A percentile compares a stretch with the other conserved stretches of the same genome.
phyloP scores from a whole-genome alignment of 2,113 vertebrate genomes.

The Synchiropus splendidus region DNA sequence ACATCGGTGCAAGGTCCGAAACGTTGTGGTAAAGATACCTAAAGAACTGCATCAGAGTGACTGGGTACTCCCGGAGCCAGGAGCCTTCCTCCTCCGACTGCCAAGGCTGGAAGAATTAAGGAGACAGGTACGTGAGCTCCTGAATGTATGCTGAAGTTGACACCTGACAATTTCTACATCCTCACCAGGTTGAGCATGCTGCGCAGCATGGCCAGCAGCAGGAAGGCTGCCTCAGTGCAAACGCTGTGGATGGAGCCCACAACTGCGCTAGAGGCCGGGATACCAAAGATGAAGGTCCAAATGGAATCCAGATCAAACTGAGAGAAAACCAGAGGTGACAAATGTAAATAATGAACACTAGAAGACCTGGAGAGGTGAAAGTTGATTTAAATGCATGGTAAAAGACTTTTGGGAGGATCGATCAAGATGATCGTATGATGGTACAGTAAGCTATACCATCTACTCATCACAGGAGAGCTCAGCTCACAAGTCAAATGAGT shows the following conservation, averaged over 20 bases:
- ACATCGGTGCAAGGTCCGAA: conserved; percentile 83
- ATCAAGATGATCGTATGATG: too few species aligned
- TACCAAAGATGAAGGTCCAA: conserved; percentile 95
- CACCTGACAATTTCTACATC: neutral
- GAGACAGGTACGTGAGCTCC: neutral
- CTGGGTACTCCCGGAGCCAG: conserved; percentile 94
- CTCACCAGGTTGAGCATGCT: conserved; percentile 98
- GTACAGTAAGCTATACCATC: too few species aligned
- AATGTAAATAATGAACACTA: too few species aligned
- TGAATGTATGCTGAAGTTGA: neutral
- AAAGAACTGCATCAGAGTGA: conserved; percentile 98
- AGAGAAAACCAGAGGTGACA: conserved; percentile 8
- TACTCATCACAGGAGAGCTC: too few species aligned
- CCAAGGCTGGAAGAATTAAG: conserved; percentile 76
- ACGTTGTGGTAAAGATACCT: conserved; percentile 96
- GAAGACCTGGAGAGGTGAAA: too few species aligned
- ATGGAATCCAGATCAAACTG: conserved; percentile 98
- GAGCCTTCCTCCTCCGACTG: conserved; percentile 97
- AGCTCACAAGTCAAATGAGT: too few species aligned
- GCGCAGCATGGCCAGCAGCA: conserved; percentile 90
- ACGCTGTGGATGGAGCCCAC: conserved; percentile 85
- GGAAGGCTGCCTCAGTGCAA: conserved; percentile 88
- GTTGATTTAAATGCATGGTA: too few species aligned
- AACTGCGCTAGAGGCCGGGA: conserved; percentile 87
- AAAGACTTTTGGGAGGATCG: too few species aligned